These are phyloP conservation scores for Junco hyemalis DNA, from an alignment of 2,113 vertebrate species.

Conservation along the genomic window DNA sequence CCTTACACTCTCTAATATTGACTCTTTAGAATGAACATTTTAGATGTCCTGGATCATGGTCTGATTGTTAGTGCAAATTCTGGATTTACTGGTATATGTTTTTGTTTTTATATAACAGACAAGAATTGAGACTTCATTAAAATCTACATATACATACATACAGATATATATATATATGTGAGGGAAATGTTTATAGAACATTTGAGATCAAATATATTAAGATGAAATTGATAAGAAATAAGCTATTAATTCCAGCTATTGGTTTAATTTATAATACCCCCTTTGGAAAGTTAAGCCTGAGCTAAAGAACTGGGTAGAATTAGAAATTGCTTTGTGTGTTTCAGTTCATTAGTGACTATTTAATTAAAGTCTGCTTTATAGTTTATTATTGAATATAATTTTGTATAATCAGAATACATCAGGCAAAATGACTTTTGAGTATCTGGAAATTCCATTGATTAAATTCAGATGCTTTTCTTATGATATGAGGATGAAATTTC, in stretches of 20 bases:
- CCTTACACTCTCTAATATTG: background rate
- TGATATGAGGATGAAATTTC: constrained; percentile 1
- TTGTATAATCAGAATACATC: constrained; percentile 40
- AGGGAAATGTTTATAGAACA: background rate
- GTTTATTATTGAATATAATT: constrained; percentile 22
- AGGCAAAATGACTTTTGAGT: background rate
- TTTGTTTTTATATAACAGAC: background rate
- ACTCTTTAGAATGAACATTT: background rate
- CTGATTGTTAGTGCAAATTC: background rate
- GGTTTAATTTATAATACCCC: background rate
- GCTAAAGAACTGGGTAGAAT: background rate
- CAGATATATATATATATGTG: background rate
- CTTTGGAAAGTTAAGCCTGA: constrained; percentile 12
- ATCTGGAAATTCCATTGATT: constrained; percentile 34
- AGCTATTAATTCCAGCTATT: background rate
- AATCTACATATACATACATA: background rate
- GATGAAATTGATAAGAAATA: constrained; percentile 3
- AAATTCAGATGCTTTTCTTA: constrained; percentile 32
- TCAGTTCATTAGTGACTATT: constrained; percentile 15
- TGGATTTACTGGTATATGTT: background rate
- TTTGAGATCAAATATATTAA: background rate
- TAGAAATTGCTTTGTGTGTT: constrained; percentile 18
- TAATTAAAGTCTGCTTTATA: constrained; percentile 30
- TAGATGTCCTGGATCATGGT: background rate
- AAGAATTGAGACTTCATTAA: background rate